Evolutionary conservation across 2,888 invertebrate species (phyloP).

Genomic region (Gymnoscelis rufifasciata): DNA sequence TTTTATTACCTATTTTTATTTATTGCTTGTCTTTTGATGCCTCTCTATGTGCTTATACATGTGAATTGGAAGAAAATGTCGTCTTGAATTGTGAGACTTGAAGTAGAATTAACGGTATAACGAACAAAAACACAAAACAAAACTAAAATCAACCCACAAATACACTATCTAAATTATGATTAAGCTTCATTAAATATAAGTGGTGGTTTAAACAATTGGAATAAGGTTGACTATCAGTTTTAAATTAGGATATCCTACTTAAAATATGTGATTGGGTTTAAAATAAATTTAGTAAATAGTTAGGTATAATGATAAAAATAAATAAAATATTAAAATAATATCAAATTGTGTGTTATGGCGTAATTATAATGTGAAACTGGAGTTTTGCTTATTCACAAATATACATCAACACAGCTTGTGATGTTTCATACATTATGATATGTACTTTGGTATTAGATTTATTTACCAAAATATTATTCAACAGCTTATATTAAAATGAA

Average conservation of each 20-base stretch:
- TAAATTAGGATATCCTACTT: constrained; percentile 17
- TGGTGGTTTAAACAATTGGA: constrained; percentile 11
- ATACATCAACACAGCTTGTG: neutral
- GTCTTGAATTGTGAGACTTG: no score
- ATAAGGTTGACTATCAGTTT: constrained; percentile 12
- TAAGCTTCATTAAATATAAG: neutral
- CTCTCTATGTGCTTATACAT: neutral
- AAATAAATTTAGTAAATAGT: constrained; percentile 11
- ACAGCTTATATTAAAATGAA: neutral
- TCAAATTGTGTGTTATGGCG: constrained; percentile 9
- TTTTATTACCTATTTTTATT: constrained; percentile 8
- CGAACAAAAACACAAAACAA: no score
- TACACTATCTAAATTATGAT: neutral
- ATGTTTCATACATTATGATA: constrained; percentile 18
- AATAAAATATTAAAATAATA: constrained; percentile 12
- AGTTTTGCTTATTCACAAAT: neutral
- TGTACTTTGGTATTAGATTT: constrained; percentile 13
- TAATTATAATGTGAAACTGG: neutral
- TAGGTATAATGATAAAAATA: constrained; percentile 7
- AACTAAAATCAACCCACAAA: no score
- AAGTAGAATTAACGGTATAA: no score
- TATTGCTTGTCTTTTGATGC: constrained; percentile 17
- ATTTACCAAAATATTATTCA: constrained; percentile 7
- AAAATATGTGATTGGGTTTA: constrained; percentile 7
- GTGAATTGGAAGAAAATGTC: no score